These are phyloP conservation scores for Atractosteus spatula DNA, from an alignment of 2,113 vertebrate genomes.

Conservation along the genomic window DNA sequence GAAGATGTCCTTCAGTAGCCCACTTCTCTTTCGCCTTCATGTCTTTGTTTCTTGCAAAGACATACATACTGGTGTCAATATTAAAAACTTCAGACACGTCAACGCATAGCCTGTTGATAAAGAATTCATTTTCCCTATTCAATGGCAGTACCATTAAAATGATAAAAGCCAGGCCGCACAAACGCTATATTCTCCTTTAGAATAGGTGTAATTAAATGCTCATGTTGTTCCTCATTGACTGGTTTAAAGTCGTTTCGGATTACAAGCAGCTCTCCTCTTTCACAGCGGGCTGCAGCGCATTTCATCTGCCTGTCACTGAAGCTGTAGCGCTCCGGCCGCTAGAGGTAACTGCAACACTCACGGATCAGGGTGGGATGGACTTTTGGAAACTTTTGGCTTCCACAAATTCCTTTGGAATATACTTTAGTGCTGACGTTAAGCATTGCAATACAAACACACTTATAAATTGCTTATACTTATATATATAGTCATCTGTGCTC, in stretches of 20 bases:
- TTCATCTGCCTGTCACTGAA: constrained; percentile 78
- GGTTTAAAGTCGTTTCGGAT: constrained; percentile 80
- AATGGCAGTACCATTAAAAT: background rate
- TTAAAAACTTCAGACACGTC: too few species aligned
- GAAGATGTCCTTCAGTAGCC: too few species aligned
- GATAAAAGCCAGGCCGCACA: background rate
- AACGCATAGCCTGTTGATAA: too few species aligned
- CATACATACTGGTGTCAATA: too few species aligned
- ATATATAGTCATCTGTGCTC: too few species aligned
- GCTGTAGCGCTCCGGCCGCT: constrained; percentile 81
- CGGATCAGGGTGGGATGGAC: constrained; percentile 62
- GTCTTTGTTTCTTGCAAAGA: background rate
- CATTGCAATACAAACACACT: constrained; percentile 24
- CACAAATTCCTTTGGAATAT: constrained; percentile 33
- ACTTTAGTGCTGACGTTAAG: constrained; percentile 36
- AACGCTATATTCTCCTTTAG: background rate
- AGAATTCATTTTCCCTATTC: too few species aligned
- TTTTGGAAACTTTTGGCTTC: constrained; percentile 44
- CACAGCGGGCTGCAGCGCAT: constrained; percentile 87
- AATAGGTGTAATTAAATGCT: constrained; percentile 61
- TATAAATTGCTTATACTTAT: too few species aligned
- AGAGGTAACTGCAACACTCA: constrained; percentile 79
- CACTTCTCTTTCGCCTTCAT: too few species aligned
- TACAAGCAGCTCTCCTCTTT: constrained; percentile 98
- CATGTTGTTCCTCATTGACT: constrained; percentile 61